Conservation (phyloP, 1,140 invertebrate species). For the Ganaspis sp. region DNA sequence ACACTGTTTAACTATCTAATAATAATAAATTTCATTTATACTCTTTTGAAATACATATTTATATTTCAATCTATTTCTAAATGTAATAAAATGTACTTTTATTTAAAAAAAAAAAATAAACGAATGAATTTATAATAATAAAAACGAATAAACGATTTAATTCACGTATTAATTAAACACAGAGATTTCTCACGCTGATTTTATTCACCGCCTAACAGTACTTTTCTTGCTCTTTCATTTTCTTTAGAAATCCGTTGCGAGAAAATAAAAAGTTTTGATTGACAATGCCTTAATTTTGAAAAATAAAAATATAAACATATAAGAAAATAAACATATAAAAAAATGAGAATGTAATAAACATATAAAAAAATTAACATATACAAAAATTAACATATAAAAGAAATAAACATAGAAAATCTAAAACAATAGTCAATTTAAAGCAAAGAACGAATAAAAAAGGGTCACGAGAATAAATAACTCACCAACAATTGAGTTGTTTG, state of each 20-base stretch:
- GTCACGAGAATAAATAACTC: slow-evolving; percentile 69
- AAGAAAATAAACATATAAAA: too few species aligned
- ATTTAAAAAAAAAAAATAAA: not conserved
- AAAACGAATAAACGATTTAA: not conserved
- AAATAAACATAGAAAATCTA: too few species aligned
- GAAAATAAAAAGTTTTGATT: slow-evolving; percentile 16
- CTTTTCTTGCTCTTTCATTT: not conserved
- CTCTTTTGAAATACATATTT: too few species aligned
- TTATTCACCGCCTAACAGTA: slow-evolving; percentile 4
- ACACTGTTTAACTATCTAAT: too few species aligned
- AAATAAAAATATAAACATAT: not conserved
- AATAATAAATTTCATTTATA: too few species aligned
- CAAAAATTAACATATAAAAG: too few species aligned
- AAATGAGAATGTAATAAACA: too few species aligned
- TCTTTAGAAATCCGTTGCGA: not conserved
- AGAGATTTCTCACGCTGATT: slow-evolving; percentile 15
- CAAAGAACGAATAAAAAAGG: not conserved
- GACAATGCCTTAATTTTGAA: too few species aligned
- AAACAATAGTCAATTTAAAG: slow-evolving; percentile 9
- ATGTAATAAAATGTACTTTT: not conserved
- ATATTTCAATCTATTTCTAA: too few species aligned
- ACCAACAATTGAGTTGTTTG: slow-evolving; percentile 94
- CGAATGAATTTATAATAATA: not conserved
- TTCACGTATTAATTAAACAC: not conserved
- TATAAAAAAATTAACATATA: too few species aligned